These are phyloP conservation scores for Pithys albifrons DNA, from an alignment of 2,113 vertebrate species.

Conservation along the genomic window DNA sequence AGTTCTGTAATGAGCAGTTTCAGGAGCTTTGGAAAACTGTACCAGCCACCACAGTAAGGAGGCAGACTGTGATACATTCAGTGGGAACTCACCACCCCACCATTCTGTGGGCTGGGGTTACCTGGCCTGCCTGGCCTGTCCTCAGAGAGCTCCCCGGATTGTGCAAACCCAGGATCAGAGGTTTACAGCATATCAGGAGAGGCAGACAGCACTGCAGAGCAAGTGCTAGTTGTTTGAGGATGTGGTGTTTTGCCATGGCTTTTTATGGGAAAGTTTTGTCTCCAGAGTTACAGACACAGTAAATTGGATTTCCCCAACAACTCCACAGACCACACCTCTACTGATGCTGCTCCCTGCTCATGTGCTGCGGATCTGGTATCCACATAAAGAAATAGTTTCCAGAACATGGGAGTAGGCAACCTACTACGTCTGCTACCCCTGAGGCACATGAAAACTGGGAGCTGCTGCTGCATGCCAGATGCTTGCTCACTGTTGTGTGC, in stretches of 20 bases:
- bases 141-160: neutral
- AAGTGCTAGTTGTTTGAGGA: neutral
- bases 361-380: neutral
- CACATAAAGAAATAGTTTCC: neutral
- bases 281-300: neutral
- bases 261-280: constrained; percentile 33
- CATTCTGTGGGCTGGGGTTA: neutral
- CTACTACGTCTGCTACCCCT: neutral
- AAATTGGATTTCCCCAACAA: constrained; percentile 25
- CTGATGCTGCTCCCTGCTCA: neutral
- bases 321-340: neutral
- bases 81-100: neutral
- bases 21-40: neutral
- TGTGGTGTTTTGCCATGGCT: neutral
- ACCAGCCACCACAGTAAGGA: neutral
- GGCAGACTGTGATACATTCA: neutral
- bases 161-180: neutral
- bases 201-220: neutral
- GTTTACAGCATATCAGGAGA: neutral
- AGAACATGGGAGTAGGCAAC: neutral
- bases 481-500: constrained; percentile 24
- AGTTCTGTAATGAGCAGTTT: neutral
- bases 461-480: constrained; percentile 13
- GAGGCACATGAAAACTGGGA: neutral
- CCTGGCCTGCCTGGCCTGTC: neutral